Base-by-base conservation (phyloP, 1,140 invertebrate genomes). In the Micrasema longulum region DNA sequence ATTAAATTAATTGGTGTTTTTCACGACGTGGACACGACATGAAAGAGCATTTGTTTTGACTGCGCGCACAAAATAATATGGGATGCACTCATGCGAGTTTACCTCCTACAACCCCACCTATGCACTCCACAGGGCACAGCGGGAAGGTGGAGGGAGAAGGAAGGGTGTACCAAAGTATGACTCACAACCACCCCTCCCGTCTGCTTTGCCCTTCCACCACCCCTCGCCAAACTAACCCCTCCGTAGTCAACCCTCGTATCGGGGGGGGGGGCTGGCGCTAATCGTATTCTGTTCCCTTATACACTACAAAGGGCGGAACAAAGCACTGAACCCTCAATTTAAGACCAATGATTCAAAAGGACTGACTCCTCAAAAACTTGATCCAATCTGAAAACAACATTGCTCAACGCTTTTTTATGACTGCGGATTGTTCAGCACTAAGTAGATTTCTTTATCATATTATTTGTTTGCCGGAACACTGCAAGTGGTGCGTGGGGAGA, bases 241-340 rank as follows among this genome's bases (percentile, higher is more conserved):
- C 50, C 20, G n/a, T 45, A 53, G n/a, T 53, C 20, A 53, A 10
- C 47, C 50, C 50, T 53, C 50, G 50, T 26, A n/a, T 53, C 20
- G 47, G 16, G 20, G 52, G 35, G 14, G 55, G 36, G 26, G 53
- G n/a, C 53, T 31, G 53, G 53, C 53, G 35, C 55, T 60, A 60
- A 60, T 60, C 55, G 55, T 41, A 60, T 60, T 60, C 55, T 60
- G 55, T 60, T 60, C 55, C 55, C 31, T 60, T 16, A 60, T 60
- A 41, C 55, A 60, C 55, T 60, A 60, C 55, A 60, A 14, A 31
- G 26, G 26, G 35, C 1, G 55, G 36, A 60, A 20, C 36, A 22
- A 60, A 60, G 7, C 6, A 12, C 11, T 41, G 7, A 20, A 38
- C 14, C 35, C 18, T 41, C 14, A 60, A 60, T 41, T 60, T 38